phyloP scores from a whole-genome alignment of 2,113 vertebrate species.

The Campylorhamphus procurvoides region DNA sequence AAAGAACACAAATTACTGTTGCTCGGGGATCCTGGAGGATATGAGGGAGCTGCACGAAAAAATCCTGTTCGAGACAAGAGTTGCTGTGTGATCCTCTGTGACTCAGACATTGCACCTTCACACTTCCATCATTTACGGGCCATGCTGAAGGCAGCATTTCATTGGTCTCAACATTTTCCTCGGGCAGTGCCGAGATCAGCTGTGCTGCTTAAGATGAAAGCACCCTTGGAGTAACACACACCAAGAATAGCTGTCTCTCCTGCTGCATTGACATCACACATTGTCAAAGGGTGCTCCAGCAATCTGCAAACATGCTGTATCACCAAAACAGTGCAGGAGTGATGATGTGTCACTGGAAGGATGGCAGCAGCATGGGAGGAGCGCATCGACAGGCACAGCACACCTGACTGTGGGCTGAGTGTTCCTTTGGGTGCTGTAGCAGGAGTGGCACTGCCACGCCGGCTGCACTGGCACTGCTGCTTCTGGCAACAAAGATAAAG shows the following conservation, averaged over 20 bases:
- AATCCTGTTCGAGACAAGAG: background rate
- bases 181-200: background rate
- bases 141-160: background rate
- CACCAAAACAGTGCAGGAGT: background rate
- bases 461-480: background rate
- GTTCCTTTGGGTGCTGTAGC: no score
- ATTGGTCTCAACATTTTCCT: background rate
- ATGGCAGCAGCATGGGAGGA: background rate
- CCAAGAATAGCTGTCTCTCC: background rate
- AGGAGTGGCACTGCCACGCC: background rate
- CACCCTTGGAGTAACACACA: background rate
- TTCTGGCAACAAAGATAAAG: background rate
- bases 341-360: background rate
- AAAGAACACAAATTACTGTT: background rate
- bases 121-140: background rate
- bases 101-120: background rate
- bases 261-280: background rate
- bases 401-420: background rate
- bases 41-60: accelerated
- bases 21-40: background rate
- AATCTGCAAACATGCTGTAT: background rate
- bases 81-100: accelerated
- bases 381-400: background rate
- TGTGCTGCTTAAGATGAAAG: background rate
- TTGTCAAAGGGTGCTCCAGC: background rate